Base-by-base conservation (phyloP, 35 echinoderm and acorn worm species). In the Apostichopus japonicus region DNA sequence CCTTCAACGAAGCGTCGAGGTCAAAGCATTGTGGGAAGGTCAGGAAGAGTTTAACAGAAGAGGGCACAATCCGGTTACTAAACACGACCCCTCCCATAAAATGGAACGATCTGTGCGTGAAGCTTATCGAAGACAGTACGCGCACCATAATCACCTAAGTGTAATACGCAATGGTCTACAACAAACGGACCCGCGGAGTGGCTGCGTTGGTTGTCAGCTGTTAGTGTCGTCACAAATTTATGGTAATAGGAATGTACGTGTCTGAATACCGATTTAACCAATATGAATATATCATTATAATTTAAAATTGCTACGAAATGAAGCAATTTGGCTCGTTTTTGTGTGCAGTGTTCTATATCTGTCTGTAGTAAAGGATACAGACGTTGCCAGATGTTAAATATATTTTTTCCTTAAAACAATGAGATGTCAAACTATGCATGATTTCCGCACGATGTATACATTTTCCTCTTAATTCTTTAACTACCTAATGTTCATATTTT, bases 201-300 rank as follows among this genome's bases (percentile, higher is more conserved):
- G 81, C 9, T 84, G 81, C 54, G 57, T 84, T 16, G 81, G 81
- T 22, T 84, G 81, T 54, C 81, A 84, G 6, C 81, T 84, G 10
- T 22, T 84, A 21, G 81, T 84, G 21, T 84, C 81, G 10, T 84
- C 81, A 19, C 16, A 84, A 23, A 55, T 84, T 6, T 84, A 84
- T 84, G 81, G 81, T 10, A 84, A 84, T 84, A 57, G n/a, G 17
- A 75, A 75, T 19, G 0, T 21, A 19, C 16, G 15, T 14, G n/a
- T 21, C 5, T 21, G 22, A 75, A 75, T 19, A 67, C 19, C 11
- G 19, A 24, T 19, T 5, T 75, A 14, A 75, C 17, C 14, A 73
- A 1, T 75, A 75, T 75, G 71, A 15, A 75, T 61, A 61, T 61
- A n/a, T 19, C 71, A 75, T 75, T 75, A 75, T 75, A 6, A 75